Percentiles rank a stretch among this genome's conserved stretches.
Evolutionary conservation across 2,888 invertebrate species (phyloP).

Genomic region (Dryococelus australis): DNA sequence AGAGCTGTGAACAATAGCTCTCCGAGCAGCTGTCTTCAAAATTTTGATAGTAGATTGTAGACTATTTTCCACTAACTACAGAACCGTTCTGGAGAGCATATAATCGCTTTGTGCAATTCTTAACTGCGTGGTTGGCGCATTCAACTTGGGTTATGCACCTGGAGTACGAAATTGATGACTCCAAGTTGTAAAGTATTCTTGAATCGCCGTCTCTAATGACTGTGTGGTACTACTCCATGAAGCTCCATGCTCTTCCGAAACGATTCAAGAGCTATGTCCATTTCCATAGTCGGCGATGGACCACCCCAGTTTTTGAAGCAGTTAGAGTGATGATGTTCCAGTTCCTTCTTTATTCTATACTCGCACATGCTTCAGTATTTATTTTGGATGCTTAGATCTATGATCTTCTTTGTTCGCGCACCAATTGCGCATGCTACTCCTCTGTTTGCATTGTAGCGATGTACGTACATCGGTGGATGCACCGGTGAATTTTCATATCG

Average conservation of each 20-base stretch:
- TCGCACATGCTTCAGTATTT: not conserved
- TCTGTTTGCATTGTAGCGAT: not conserved
- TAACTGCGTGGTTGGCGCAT: not conserved
- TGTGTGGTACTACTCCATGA: conserved; percentile 5
- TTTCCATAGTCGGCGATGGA: not conserved
- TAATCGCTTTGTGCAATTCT: not conserved
- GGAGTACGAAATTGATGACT: not conserved
- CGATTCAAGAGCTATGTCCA: not conserved
- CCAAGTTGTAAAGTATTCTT: not conserved
- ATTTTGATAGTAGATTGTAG: too few relatives aligned
- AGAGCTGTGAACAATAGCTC: too few relatives aligned
- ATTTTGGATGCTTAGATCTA: not conserved
- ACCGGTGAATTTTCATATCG: too few relatives aligned
- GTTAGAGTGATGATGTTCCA: not conserved
- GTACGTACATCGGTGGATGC: too few relatives aligned
- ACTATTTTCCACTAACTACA: too few relatives aligned
- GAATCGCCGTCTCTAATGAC: not conserved
- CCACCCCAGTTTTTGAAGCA: not conserved
- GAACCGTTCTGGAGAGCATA: not conserved
- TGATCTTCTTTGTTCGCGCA: not conserved
- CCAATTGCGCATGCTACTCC: not conserved
- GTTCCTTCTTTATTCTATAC: not conserved
- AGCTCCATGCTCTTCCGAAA: not conserved
- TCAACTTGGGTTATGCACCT: not conserved
- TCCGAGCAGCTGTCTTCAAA: too few relatives aligned